Conservation (phyloP, 2,888 invertebrate species). For the Panzeria rudis region DNA sequence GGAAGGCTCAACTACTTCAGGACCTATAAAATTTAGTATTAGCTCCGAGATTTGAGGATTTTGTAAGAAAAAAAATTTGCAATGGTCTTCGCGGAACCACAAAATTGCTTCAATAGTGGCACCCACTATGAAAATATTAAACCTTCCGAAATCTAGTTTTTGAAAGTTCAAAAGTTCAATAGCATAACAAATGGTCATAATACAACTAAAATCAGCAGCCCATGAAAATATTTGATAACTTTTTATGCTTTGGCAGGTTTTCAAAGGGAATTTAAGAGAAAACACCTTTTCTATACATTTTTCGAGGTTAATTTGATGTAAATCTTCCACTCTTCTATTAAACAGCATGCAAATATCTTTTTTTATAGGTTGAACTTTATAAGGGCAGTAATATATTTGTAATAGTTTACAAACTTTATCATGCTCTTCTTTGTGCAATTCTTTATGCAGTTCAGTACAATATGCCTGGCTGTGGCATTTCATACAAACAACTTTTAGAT, state of each 20-base stretch:
- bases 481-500: constrained; percentile 71
- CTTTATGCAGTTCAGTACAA: constrained; percentile 76
- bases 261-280: constrained; percentile 59
- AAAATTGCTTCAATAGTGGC: constrained; percentile 74
- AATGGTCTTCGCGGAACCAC: constrained; percentile 77
- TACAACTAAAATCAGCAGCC: constrained; percentile 78
- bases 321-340: constrained; percentile 47
- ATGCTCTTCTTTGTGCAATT: constrained; percentile 73
- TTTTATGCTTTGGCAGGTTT: constrained; percentile 71
- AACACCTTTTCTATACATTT: constrained; percentile 74
- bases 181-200: constrained; percentile 77
- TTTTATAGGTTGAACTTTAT: constrained; percentile 68
- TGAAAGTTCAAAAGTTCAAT: constrained; percentile 70
- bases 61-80: constrained; percentile 78
- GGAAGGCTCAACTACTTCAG: constrained; percentile 62
- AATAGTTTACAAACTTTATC: constrained; percentile 75
- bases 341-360: constrained; percentile 49
- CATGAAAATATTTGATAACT: constrained; percentile 76
- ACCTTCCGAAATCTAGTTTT: constrained; percentile 34
- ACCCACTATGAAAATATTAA: constrained; percentile 77
- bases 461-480: constrained; percentile 77
- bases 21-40: constrained; percentile 78
- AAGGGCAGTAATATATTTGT: constrained; percentile 77
- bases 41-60: constrained; percentile 74
- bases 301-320: constrained; percentile 73